Evolutionary conservation across 2,113 vertebrate species (phyloP).

Genomic region (Pan paniscus): DNA sequence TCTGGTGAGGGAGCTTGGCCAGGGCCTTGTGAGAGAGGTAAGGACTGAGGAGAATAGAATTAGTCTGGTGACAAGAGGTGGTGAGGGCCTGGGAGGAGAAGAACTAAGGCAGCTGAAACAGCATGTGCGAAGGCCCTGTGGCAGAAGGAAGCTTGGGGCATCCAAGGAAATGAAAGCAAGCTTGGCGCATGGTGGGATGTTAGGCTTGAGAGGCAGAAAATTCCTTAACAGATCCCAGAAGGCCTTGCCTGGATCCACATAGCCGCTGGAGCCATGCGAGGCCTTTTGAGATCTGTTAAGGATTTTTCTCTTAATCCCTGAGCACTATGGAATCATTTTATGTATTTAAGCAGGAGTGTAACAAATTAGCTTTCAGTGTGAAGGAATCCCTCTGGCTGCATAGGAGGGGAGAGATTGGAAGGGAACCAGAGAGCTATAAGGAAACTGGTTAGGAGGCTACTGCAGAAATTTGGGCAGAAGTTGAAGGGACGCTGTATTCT

Average conservation of each 20-base stretch:
- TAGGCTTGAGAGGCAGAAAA: neutral
- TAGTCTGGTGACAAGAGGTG: neutral
- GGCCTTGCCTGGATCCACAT: neutral
- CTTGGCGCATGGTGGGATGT: neutral
- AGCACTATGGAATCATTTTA: neutral
- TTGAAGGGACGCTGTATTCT: neutral
- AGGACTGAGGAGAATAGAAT: neutral
- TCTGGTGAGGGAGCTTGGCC: neutral
- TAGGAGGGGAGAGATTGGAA: neutral
- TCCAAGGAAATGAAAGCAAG: neutral
- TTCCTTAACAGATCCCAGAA: too few relatives aligned
- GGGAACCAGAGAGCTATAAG: neutral
- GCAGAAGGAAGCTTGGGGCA: neutral
- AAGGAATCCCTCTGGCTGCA: neutral
- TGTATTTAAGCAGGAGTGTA: neutral
- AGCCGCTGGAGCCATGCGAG: neutral
- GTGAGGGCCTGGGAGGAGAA: neutral
- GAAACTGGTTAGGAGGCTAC: neutral
- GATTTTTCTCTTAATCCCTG: neutral
- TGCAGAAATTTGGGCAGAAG: neutral
- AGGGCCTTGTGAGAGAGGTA: neutral
- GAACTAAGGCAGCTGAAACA: neutral
- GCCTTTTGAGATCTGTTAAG: neutral
- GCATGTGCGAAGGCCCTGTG: neutral
- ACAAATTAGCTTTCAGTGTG: neutral